These are phyloP conservation scores for Argentina silus DNA, from an alignment of 2,797 vertebrate species.

Conservation along the genomic window DNA sequence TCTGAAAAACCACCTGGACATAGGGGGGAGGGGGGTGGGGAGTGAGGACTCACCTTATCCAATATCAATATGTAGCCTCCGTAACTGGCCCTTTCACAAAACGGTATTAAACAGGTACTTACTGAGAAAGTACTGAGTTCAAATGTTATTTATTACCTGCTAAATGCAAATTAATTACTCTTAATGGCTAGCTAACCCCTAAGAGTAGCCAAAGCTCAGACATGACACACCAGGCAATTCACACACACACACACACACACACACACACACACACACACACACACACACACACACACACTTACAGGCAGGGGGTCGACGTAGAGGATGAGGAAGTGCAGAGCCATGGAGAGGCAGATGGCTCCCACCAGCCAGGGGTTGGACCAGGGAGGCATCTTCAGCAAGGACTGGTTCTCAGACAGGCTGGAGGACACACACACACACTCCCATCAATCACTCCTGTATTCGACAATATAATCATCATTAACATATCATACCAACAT, in stretches of 20 bases:
- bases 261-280: slow-evolving; percentile 30
- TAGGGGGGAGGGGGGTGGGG: background rate
- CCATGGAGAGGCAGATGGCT: slow-evolving; percentile 83
- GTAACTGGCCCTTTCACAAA: too few species aligned
- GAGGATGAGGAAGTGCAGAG: slow-evolving; percentile 82
- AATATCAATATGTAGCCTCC: too few species aligned
- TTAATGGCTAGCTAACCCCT: too few species aligned
- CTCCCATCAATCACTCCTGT: too few species aligned
- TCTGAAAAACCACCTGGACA: slow-evolving; percentile 79
- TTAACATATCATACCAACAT: too few species aligned
- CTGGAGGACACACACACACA: slow-evolving; percentile 47
- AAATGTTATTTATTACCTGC: too few species aligned
- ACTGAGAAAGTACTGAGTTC: too few species aligned
- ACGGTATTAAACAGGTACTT: too few species aligned
- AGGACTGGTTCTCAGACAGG: slow-evolving; percentile 82
- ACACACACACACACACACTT: slow-evolving; percentile 44
- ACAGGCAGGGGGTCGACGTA: slow-evolving; percentile 82
- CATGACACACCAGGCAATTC: too few species aligned
- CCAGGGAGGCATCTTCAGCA: slow-evolving; percentile 84
- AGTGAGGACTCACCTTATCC: too few species aligned
- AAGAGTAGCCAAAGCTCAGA: background rate
- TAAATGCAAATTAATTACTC: too few species aligned
- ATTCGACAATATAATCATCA: too few species aligned
- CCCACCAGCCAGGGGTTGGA: slow-evolving; percentile 82
- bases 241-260: slow-evolving; percentile 12